These are phyloP conservation scores for Corydoras maculifer DNA, from an alignment of 2,113 vertebrate genomes.

Conservation along the genomic window DNA sequence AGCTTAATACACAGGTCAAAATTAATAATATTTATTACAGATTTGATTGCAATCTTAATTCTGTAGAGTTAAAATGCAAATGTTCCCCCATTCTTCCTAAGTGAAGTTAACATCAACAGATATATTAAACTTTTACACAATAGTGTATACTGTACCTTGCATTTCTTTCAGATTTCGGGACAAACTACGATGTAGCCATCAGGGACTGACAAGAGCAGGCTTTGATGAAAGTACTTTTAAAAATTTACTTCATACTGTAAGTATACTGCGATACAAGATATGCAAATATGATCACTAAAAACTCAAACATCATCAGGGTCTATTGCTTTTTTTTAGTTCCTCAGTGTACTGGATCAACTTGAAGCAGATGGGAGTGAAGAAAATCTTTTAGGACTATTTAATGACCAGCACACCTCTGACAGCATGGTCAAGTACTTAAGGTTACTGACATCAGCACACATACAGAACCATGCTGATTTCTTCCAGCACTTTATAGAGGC, in stretches of 20 bases:
- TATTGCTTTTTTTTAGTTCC: constrained; percentile 55
- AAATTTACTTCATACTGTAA: constrained; percentile 61
- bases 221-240: constrained; percentile 62
- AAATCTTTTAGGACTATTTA: constrained; percentile 66
- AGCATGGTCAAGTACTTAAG: constrained; percentile 70
- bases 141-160: neutral
- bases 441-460: constrained; percentile 74
- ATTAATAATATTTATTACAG: too few relatives aligned
- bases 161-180: constrained; percentile 66
- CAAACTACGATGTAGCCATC: constrained; percentile 51
- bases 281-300: neutral
- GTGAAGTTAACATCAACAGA: too few relatives aligned
- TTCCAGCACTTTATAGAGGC: constrained; percentile 76
- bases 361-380: constrained; percentile 57
- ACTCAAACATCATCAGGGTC: neutral
- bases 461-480: constrained; percentile 69
- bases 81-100: too few relatives aligned
- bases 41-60: too few relatives aligned
- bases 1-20: constrained; percentile 63
- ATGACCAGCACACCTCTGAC: constrained; percentile 66
- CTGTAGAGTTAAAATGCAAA: too few relatives aligned
- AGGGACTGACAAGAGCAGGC: constrained; percentile 56
- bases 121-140: too few relatives aligned
- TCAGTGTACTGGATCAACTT: constrained; percentile 65
- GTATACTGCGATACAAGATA: constrained; percentile 2